Base-by-base conservation (phyloP, 2,888 invertebrate genomes). In the Lepidochrysops patricia region DNA sequence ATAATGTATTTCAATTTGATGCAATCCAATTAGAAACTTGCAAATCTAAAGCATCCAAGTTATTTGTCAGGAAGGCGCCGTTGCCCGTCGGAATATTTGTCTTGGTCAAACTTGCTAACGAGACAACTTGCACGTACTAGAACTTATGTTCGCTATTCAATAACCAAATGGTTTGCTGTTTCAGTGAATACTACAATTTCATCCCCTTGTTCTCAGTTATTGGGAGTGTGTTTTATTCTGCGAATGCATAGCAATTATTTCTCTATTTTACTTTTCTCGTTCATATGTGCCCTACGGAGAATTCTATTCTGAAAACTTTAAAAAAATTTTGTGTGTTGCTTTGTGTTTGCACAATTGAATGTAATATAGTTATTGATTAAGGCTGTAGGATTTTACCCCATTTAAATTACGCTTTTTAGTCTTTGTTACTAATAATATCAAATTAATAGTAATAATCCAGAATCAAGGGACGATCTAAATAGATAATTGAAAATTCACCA, bases 81-180 rank as follows among this genome's bases (percentile, higher is more conserved):
- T 12, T 32, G 54, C 48, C 25, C 9, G 54, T n/a, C n/a, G n/a
- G n/a, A 54, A 54, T 54, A 32, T 54, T 54, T 54, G 57, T 58
- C 61, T 60, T 60, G 60, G 57, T 35, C 57, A 57, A 64, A 61
- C 60, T 64, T 61, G 56, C 66, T 70, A 70, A 70, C 67, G 68
- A 70, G 67, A 23, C 61, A 67, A 68, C 61, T 70, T 68, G 63
- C 59, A 49, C 61, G 67, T 66, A 71, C 52, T 27, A 52, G 27
- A 52, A 52, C 19, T 52, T 13, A 9, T 27, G 26, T 52, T 26
- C 27, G 26, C 27, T 52, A 52, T 52, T 52, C 43, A 43, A 43
- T 43, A 43, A 43, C 43, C 43, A 43, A 23, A 43, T 43, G 43
- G 43, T 43, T 43, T 43, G 43, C 43, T 23, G 43, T 12, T 43